A percentile compares a stretch with the other conserved stretches of the same genome.
phyloP scores from a whole-genome alignment of 2,888 invertebrate genomes.

The Imbricaverruca yamaguchii region DNA sequence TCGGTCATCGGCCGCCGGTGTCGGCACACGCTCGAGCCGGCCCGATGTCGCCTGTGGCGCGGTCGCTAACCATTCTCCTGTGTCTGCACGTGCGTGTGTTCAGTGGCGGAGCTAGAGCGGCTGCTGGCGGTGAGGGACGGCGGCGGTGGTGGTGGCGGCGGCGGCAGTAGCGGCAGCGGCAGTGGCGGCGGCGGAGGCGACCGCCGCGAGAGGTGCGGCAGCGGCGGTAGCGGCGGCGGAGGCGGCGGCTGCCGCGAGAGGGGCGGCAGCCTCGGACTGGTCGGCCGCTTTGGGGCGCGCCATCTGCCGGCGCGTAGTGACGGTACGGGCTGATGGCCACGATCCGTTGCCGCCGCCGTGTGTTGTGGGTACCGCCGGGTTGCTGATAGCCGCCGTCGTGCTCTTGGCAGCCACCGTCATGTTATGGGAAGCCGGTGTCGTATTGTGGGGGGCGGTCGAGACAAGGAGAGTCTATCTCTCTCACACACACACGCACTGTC shows the following conservation, averaged over 20 bases:
- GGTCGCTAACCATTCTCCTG: not conserved
- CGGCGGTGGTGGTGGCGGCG: not conserved
- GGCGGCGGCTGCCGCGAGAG: not conserved
- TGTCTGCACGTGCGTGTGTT: not conserved
- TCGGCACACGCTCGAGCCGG: not conserved
- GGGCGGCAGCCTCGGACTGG: not conserved
- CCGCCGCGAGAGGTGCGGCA: not conserved
- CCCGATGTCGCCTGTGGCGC: not conserved
- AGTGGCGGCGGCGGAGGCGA: not conserved
- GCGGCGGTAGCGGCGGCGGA: not conserved
- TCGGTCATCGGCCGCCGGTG: not conserved
- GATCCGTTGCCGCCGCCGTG: too few species aligned
- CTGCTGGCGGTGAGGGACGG: not conserved
- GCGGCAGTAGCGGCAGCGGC: not conserved
- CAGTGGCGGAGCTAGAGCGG: slow-evolving; percentile 13
- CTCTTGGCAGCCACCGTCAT: too few species aligned
- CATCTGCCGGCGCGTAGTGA: not conserved
- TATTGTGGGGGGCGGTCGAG: too few species aligned
- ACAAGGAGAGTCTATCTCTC: too few species aligned
- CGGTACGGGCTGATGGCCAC: too few species aligned
- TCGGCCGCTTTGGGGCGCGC: not conserved
- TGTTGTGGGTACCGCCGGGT: too few species aligned
- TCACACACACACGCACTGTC: too few species aligned
- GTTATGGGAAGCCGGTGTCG: too few species aligned
- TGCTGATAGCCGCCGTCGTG: too few species aligned